Evolutionary conservation across 2,113 vertebrate species (phyloP).

Genomic region (Pogonocichla stellata): DNA sequence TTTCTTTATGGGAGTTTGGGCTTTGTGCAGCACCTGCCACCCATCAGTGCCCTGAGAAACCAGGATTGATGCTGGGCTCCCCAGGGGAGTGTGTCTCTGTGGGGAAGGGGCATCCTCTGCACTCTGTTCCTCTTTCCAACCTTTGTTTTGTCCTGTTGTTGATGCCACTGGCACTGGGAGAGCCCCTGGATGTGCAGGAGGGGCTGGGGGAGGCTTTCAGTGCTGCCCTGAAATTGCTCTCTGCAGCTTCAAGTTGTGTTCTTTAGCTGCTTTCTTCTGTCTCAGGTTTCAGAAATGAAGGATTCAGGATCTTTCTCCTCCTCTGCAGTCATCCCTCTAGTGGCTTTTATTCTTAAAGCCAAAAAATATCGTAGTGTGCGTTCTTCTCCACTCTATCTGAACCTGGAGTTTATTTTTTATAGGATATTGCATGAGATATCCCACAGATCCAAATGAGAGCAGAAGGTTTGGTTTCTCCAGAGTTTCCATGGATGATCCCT

Average conservation of each 20-base stretch:
- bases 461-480: not conserved
- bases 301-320: not conserved
- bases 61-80: not conserved
- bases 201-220: not conserved
- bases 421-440: not conserved
- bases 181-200: accelerated
- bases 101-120: not conserved
- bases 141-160: not conserved
- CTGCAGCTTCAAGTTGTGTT: not conserved
- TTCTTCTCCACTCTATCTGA: not conserved
- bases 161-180: not conserved
- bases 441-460: not conserved
- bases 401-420: not conserved
- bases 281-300: not conserved
- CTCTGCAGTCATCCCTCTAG: not conserved
- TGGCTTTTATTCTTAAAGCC: not conserved
- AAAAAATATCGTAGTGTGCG: accelerated
- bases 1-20: accelerated
- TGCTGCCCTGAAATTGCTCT: not conserved
- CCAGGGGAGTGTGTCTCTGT: not conserved
- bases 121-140: accelerated
- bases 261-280: not conserved
- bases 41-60: not conserved
- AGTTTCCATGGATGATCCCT: not conserved
- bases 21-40: not conserved